Evolutionary conservation across 1,140 invertebrate species (phyloP).

Genomic region (Conus ventricosus): DNA sequence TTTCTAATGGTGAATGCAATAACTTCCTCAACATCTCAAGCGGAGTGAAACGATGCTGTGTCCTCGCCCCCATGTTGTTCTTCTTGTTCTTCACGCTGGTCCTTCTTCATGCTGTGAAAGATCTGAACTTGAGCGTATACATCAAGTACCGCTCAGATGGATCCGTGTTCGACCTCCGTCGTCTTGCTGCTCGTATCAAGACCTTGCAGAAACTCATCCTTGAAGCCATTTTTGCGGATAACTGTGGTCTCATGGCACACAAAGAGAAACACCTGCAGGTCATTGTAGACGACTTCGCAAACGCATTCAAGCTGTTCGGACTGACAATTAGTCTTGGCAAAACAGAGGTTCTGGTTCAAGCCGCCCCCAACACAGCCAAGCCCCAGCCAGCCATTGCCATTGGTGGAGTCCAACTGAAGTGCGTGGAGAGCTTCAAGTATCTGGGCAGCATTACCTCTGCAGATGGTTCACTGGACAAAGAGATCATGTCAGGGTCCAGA

Average conservation of each 20-base stretch:
- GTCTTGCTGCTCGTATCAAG: constrained; percentile 11
- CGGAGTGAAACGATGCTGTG: constrained; percentile 45
- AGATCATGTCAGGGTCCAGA: constrained; percentile 38
- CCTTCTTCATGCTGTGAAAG: constrained; percentile 26
- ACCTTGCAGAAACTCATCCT: constrained; percentile 22
- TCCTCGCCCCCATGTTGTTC: constrained; percentile 45
- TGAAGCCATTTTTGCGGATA: constrained; percentile 32
- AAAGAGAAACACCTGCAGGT: constrained; percentile 23
- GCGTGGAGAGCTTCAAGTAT: constrained; percentile 38
- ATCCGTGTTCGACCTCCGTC: not conserved
- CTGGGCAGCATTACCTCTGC: constrained; percentile 37
- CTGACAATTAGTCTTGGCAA: constrained; percentile 37
- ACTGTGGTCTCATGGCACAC: constrained; percentile 36
- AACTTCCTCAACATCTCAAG: constrained; percentile 26
- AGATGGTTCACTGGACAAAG: constrained; percentile 34
- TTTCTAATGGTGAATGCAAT: constrained; percentile 1
- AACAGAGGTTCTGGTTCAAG: constrained; percentile 25
- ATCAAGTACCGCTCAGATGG: no score
- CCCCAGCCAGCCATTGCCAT: constrained; percentile 22
- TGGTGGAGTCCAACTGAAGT: constrained; percentile 21
- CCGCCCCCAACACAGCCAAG: no score
- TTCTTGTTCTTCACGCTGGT: constrained; percentile 37
- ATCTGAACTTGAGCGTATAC: no score
- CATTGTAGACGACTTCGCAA: constrained; percentile 14
- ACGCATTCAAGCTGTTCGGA: constrained; percentile 33